Conservation (phyloP, 2,888 invertebrate genomes). For the Drosophila niveifrons region DNA sequence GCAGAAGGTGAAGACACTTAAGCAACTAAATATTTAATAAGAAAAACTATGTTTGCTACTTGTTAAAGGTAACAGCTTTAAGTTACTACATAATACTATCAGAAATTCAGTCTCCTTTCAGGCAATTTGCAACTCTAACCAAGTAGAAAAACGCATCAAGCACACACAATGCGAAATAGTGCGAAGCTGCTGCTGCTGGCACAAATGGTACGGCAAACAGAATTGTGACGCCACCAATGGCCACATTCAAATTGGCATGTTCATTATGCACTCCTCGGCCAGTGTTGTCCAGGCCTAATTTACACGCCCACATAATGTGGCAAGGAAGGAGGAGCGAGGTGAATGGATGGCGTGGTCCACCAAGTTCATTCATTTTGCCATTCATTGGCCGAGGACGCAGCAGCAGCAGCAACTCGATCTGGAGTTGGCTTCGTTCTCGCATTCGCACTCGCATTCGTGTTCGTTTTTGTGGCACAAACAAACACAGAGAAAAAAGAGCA, state of each 20-base stretch:
- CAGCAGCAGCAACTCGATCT: not conserved
- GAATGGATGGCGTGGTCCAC: constrained; percentile 15
- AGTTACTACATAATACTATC: too few relatives aligned
- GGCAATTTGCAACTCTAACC: constrained; percentile 19
- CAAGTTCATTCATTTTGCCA: constrained; percentile 74
- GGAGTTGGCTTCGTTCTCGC: not conserved
- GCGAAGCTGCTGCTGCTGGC: not conserved
- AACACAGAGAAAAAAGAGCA: constrained; percentile 9
- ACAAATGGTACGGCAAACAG: constrained; percentile 18
- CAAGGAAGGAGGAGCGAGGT: constrained; percentile 4
- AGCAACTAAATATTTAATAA: too few relatives aligned
- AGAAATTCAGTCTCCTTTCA: not conserved
- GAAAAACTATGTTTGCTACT: too few relatives aligned
- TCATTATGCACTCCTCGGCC: constrained; percentile 45
- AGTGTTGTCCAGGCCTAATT: constrained; percentile 57
- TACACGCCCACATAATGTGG: constrained; percentile 60
- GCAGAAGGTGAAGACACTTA: too few relatives aligned
- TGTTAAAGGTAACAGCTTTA: not conserved
- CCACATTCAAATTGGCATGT: constrained; percentile 49
- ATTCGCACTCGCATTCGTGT: constrained; percentile 11
- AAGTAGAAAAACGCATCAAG: constrained; percentile 29
- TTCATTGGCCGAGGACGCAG: constrained; percentile 57
- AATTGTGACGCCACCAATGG: constrained; percentile 39
- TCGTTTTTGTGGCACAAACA: constrained; percentile 43
- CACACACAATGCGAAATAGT: constrained; percentile 8